Evolutionary conservation across 64 coral and sea anemone genomes (phyloP), one percentile per base, ranked within the genome.

Genomic region (Porites australiensis): DNA sequence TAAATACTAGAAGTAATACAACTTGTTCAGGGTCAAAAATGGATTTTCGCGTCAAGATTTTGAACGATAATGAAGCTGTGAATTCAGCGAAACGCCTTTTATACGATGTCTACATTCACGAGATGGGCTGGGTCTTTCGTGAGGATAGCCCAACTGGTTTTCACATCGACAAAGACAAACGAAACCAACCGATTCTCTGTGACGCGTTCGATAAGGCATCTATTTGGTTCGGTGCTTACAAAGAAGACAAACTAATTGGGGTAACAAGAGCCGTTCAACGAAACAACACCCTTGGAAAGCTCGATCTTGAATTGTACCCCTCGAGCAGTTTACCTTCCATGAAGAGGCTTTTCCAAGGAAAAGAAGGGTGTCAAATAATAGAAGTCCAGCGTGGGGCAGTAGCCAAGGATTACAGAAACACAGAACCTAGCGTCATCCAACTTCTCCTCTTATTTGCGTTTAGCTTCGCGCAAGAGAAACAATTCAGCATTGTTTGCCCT

Each of bases 311-410:
- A 64, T 48, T 94, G 47, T 94, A 94, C 14, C 88, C 64, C 4
- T 79, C 86, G 22, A 81, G 92, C 46, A 63, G 70, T 21, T 16
- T 94, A 44, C 92, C 92, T 0, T 83, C 92, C 50, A 83, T 94
- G 58, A 62, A 58, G 20, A 63, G 65, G 62, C 75, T 94, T 53
- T 77, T 94, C 48, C 52, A 46, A 45, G 76, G 48, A 15, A 74
- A 89, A 14, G 44, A 19, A 54, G 72, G 79, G 21, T 77, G 70
- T 9, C 47, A 83, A 43, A 11, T 94, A 27, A 74, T 94, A n/a
- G 92, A 94, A 49, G 87, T 94, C 0, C 92, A 94, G 55, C 92
- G 92, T 54, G 87, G 92, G 0, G 92, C 92, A 12, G 92, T 94
- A 50, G 87, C 60, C 0, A 94, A 94, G 58, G 78, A 59, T 3